These are phyloP conservation scores for Drosophila eugracilis DNA, from an alignment of 1,140 invertebrate species.

Conservation along the genomic window DNA sequence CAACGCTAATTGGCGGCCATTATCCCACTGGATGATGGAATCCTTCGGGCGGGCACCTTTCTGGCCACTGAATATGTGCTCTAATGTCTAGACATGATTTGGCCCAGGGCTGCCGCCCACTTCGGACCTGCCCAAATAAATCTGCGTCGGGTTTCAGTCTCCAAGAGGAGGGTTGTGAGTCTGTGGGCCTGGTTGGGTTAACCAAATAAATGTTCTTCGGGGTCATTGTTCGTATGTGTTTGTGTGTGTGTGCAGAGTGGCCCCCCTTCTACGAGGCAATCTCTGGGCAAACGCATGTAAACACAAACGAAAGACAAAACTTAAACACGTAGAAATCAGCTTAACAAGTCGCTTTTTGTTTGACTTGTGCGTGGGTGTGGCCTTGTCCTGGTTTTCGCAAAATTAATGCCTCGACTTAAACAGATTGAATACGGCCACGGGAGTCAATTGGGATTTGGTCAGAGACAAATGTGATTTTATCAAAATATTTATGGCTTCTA, in stretches of 20 bases:
- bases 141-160: slow-evolving; percentile 58
- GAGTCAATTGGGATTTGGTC: slow-evolving; percentile 32
- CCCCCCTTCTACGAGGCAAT: slow-evolving; percentile 2
- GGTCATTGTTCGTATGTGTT: slow-evolving; percentile 51
- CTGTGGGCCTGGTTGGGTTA: slow-evolving; percentile 29
- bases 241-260: too few species aligned
- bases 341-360: slow-evolving; percentile 67
- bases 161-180: neutral
- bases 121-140: slow-evolving; percentile 64
- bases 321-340: slow-evolving; percentile 71
- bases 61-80: slow-evolving; percentile 58
- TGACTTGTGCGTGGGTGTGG: slow-evolving; percentile 53
- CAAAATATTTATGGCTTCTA: neutral
- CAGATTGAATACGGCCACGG: slow-evolving; percentile 30
- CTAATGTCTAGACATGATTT: slow-evolving; percentile 73
- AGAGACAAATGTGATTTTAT: slow-evolving; percentile 34
- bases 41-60: slow-evolving; percentile 28
- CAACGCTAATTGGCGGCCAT: slow-evolving; percentile 42
- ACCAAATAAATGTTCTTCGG: slow-evolving; percentile 70
- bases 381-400: slow-evolving; percentile 26
- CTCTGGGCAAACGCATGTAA: slow-evolving; percentile 62
- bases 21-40: slow-evolving; percentile 17
- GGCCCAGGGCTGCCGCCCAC: slow-evolving; percentile 35
- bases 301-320: slow-evolving; percentile 70
- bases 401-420: slow-evolving; percentile 41